Evolutionary conservation across 1,140 invertebrate species (phyloP), one percentile per base, ranked within the genome.

Genomic region (Anoplolepis gracilipes): DNA sequence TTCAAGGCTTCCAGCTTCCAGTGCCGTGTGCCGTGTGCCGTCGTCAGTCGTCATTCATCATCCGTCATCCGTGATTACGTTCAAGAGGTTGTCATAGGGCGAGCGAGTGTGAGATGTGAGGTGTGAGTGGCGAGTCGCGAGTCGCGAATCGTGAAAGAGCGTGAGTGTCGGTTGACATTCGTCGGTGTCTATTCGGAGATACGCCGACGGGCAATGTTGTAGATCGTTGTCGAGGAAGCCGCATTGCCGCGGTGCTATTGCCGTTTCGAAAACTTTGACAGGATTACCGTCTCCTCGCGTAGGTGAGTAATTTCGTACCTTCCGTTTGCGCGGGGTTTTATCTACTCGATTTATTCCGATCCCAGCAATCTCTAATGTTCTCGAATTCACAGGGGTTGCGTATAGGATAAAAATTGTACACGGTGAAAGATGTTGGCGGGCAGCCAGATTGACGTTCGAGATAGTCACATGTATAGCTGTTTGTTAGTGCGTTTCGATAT

Each of bases 361-460:
- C 11, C n/a, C 13, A 16, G 36, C 4, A 4, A 49, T 49, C 5
- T 19, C 2, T 36, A 13, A 69, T 36, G 13, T 46, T 3, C 11
- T 30, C 28, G 22, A 39, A 46, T 25, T 61, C 7, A n/a, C 28
- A 25, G 57, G 8, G 36, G 1, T 61, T 22, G 19, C n/a, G 13
- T 55, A 53, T 30, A 79, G 16, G 46, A 55, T 30, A 59, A 22
- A 46, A 2, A n/a, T 13, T 2, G n/a, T 33, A 46, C 19, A 30
- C 59, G 25, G n/a, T 28, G 28, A 82, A 73, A 73, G 22, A 82
- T 82, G 78, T 53, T 72, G 67, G 55, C 53, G 30, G 25, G 7
- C 28, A 42, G 53, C 67, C 78, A 82, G 28, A 36, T 8, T 5
- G 13, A 49, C 2, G n/a, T 72, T 6, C 67, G 22, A 42, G n/a